Percentiles rank a stretch among this genome's conserved stretches.
Evolutionary conservation across 2,888 invertebrate species (phyloP).

Genomic region (Diaperis boleti): DNA sequence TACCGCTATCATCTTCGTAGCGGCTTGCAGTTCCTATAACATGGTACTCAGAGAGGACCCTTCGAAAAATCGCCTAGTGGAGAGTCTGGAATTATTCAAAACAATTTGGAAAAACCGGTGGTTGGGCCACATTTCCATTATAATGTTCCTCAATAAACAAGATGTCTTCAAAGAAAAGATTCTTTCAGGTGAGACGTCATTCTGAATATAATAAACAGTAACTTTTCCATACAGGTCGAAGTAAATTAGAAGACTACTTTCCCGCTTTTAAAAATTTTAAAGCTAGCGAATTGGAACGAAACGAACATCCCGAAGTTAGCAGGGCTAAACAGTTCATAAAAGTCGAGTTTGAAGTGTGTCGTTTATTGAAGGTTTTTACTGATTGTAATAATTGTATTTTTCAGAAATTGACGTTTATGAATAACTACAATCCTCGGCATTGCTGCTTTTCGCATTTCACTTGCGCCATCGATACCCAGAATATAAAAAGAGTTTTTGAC

Average conservation of each 20-base stretch:
- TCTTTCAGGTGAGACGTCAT: slow-evolving; percentile 74
- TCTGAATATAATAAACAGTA: neutral
- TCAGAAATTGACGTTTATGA: slow-evolving; percentile 28
- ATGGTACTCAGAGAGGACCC: slow-evolving; percentile 98
- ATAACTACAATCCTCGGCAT: slow-evolving; percentile 70
- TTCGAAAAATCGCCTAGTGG: slow-evolving; percentile 94
- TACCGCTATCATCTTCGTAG: slow-evolving; percentile 99
- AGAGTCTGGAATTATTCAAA: slow-evolving; percentile 97
- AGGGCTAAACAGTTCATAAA: slow-evolving; percentile 98
- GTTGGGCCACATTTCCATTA: slow-evolving; percentile 98
- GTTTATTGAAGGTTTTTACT: neutral
- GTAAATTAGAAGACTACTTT: slow-evolving; percentile 96
- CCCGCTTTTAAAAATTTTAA: slow-evolving; percentile 84
- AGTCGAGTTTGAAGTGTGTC: slow-evolving; percentile 33
- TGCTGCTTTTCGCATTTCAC: slow-evolving; percentile 99
- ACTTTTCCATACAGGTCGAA: slow-evolving; percentile 79
- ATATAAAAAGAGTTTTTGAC: slow-evolving; percentile 48
- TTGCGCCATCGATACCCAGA: slow-evolving; percentile 99
- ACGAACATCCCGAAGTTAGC: slow-evolving; percentile 88
- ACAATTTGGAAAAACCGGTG: slow-evolving; percentile 99
- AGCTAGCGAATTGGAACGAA: slow-evolving; percentile 69
- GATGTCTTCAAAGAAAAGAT: slow-evolving; percentile 98
- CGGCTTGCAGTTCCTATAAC: slow-evolving; percentile 98
- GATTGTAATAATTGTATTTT: slow-evolving; percentile 1
- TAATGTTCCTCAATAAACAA: slow-evolving; percentile 98